Base-by-base conservation (phyloP, 2,888 invertebrate genomes). In the Perizoma flavofasciatum region DNA sequence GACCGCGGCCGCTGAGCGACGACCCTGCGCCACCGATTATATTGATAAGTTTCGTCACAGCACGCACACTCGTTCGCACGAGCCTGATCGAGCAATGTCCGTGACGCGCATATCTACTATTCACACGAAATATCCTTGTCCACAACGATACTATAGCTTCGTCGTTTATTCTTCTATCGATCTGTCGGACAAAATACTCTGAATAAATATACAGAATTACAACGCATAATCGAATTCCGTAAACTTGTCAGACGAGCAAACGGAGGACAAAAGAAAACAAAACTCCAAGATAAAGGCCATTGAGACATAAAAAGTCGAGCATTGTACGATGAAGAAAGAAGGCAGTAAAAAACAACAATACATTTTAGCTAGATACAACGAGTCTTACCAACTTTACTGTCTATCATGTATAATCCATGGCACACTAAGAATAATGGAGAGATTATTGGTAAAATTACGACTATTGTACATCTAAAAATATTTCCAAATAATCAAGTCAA, bases 261-360 rank as follows among this genome's bases (percentile, higher is more conserved):
- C 83, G 80, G 83, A 84, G 86, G 86, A 90, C 89, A 91, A 91
- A 91, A 91, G 89, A 89, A 89, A 90, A 91, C 88, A 90, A 91
- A 91, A 91, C 85, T 63, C 80, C 77, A 79, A 86, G 89, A 89
- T 92, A 91, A 90, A 92, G 90, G 90, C 89, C 90, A 91, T 84
- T 87, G 86, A 87, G 85, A 89, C 86, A 91, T 88, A 89, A 91
- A 91, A 91, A 90, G 84, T 87, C 80, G 81, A 86, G 78, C 82
- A 81, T 75, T 79, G 83, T 78, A 81, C 77, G 79, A 79, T 75
- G 79, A 79, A 79, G 79, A 84, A 81, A 74, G 75, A 74, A 78
- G 76, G 73, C 74, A 72, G 72, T 70, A 69, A 65, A 47, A 65
- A 67, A 71, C 65, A 77, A 74, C 75, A 68, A 74, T 72, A 70